Evolutionary conservation across 2,113 vertebrate genomes (phyloP), one percentile per base, ranked within the genome.

Genomic region (Pedetes capensis): DNA sequence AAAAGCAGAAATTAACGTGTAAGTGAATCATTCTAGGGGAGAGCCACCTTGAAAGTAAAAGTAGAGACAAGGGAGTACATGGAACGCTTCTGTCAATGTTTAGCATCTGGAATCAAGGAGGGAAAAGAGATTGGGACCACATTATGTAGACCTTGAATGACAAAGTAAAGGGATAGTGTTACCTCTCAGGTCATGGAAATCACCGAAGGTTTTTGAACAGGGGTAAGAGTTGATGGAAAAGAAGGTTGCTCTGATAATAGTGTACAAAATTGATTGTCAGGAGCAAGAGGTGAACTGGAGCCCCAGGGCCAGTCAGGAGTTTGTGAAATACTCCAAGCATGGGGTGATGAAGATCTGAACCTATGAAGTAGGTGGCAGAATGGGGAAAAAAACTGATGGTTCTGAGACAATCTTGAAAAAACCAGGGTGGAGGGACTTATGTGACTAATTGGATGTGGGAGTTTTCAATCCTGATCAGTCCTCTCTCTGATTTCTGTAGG

Each of bases 211-310:
- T 85, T 92, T n/a, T 57, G 44, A 84, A 69, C 61, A 81, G 39
- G 27, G 14, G 53, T 84, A 42, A 90, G 82, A 88, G 42, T 71
- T 51, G 57, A 93, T 78, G 72, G 47, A 80, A 89, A 80, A 44
- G 20, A 80, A 71, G 47, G 34, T 80, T 57, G 32, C 51, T 89
- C 51, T 79, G 92, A 69, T 94, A 86, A 89, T 93, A 22, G 57
- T 39, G 32, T 95, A 55, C 42, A 75, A 42, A 86, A 91, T 34
- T 17, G 29, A 86, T 71, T 79, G 44, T 95, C 63, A 59, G 68
- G 63, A 87, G 69, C 23, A 44, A 66, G 91, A 81, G 61, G 68
- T 81, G 47, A 82, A 55, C 63, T 20, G 23, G 71, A 87, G 61
- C 66, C 55, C 37, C 51, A 51, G 39, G 49, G 42, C 47, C 59